phyloP scores from a whole-genome alignment of 2,888 invertebrate genomes.

The Ceramica pisi region DNA sequence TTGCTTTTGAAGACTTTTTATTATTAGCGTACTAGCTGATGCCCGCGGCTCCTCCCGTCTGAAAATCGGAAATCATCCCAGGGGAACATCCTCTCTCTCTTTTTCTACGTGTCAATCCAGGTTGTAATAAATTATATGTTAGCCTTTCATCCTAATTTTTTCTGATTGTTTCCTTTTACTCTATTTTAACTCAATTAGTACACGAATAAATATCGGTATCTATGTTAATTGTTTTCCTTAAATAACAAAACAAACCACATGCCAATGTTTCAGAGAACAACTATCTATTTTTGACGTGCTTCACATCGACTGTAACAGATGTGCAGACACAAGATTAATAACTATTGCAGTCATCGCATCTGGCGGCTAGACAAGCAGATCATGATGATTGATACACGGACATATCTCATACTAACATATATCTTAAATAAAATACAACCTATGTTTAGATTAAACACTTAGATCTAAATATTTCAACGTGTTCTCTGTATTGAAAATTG shows the following conservation, averaged over 20 bases:
- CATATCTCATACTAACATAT: neutral
- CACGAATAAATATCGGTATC: neutral
- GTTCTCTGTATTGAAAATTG: neutral
- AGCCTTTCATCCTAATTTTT: no score
- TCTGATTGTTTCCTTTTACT: neutral
- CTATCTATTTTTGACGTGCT: conserved; percentile 43
- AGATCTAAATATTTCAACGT: neutral
- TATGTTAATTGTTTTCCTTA: conserved; percentile 7
- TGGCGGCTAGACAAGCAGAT: conserved; percentile 12
- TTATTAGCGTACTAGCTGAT: no score
- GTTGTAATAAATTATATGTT: no score
- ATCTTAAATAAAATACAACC: neutral
- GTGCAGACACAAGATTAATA: conserved; percentile 54
- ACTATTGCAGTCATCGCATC: conserved; percentile 31
- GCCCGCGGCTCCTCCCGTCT: no score
- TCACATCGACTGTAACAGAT: conserved; percentile 46
- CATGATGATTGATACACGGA: conserved; percentile 30
- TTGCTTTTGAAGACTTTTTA: neutral
- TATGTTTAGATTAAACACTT: conserved; percentile 3
- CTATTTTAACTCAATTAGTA: neutral
- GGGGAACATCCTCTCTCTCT: no score
- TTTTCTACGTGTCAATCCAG: no score
- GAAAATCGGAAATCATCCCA: no score
- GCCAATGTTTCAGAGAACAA: conserved; percentile 19
- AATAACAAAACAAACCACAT: conserved; percentile 20